Conservation (phyloP, 2,113 vertebrate species). For the Ceyx melanurus region DNA sequence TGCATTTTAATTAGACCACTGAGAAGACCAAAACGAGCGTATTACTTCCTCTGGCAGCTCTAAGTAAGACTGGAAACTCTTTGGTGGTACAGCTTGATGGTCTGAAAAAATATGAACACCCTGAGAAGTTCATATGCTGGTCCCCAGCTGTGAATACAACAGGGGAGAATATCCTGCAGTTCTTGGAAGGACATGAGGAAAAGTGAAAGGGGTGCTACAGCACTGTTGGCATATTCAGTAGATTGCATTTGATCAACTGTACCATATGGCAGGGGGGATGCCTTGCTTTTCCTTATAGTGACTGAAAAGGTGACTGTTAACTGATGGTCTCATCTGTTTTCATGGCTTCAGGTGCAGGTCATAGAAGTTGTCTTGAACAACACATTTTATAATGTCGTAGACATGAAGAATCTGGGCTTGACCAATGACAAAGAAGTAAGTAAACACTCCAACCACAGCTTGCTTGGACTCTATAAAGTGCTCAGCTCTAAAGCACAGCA, state of each 20-base stretch:
- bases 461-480: background rate
- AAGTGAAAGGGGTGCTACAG: background rate
- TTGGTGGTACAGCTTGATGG: slow-evolving; percentile 27
- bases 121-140: background rate
- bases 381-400: slow-evolving; percentile 87
- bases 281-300: background rate
- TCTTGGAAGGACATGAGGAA: background rate
- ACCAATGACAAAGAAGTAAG: slow-evolving; percentile 91
- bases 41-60: background rate
- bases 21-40: background rate
- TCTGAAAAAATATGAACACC: slow-evolving; percentile 22
- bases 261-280: background rate
- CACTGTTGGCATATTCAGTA: background rate
- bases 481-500: background rate
- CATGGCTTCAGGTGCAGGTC: slow-evolving; percentile 86
- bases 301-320: background rate
- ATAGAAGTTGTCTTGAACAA: slow-evolving; percentile 92
- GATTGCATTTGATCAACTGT: background rate
- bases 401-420: slow-evolving; percentile 92
- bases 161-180: background rate
- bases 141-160: background rate
- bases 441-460: slow-evolving; percentile 1
- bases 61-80: background rate
- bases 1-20: background rate
- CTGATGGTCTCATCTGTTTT: background rate